These are phyloP conservation scores for Actinemys pallida DNA, from an alignment of 2,113 vertebrate species.

Conservation along the genomic window DNA sequence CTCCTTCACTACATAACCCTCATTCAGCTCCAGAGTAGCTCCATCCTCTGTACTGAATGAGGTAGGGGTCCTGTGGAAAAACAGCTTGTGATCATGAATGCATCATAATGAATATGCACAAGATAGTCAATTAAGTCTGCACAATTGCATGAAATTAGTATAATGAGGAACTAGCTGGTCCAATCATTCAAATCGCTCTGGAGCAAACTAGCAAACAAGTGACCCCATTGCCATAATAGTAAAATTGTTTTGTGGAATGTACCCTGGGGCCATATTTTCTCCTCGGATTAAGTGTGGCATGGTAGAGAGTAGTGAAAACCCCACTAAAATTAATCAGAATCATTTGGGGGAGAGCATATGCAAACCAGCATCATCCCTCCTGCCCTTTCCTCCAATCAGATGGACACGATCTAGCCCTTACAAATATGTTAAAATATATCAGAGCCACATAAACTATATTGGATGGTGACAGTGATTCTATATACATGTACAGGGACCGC, in stretches of 20 bases:
- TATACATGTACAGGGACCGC: not conserved
- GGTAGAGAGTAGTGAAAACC: not conserved
- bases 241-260: not conserved
- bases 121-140: not conserved
- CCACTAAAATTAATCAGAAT: not conserved
- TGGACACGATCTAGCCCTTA: not conserved
- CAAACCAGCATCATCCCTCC: not conserved
- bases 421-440: not conserved
- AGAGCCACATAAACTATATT: not conserved
- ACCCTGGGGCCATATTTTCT: not conserved
- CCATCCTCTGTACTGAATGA: not conserved
- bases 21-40: not conserved
- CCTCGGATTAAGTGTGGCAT: not conserved
- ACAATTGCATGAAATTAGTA: constrained; percentile 47
- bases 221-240: not conserved
- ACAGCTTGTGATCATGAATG: not conserved
- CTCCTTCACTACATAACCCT: not conserved
- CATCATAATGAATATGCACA: not conserved
- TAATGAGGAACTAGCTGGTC: constrained; percentile 53
- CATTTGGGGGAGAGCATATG: not conserved
- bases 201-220: constrained; percentile 18
- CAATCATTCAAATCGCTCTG: constrained; percentile 10
- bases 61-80: not conserved
- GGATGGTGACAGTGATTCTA: not conserved
- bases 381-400: not conserved